Percentiles rank a stretch among this genome's conserved stretches.
Evolutionary conservation across 2,113 vertebrate species (phyloP).

Genomic region (Arothron firmamentum): DNA sequence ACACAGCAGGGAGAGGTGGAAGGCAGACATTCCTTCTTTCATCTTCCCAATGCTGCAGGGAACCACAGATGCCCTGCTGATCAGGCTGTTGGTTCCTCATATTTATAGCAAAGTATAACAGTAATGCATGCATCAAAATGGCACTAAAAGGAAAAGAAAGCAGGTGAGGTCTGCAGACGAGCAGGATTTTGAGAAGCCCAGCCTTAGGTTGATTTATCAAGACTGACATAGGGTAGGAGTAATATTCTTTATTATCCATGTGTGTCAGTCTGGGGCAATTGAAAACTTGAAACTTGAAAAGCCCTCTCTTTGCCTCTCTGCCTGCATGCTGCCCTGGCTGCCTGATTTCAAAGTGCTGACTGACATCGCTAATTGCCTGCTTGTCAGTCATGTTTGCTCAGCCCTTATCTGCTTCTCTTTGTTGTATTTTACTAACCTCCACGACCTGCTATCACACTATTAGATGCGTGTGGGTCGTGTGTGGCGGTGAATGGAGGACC

Average conservation of each 20-base stretch:
- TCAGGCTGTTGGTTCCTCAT: neutral
- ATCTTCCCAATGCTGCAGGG: neutral
- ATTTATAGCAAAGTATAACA: slow-evolving; percentile 10
- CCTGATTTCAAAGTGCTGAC: slow-evolving; percentile 10
- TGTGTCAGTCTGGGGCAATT: neutral
- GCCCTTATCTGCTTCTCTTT: slow-evolving; percentile 11
- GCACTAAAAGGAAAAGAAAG: neutral
- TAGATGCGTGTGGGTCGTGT: slow-evolving; percentile 37
- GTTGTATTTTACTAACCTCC: slow-evolving; percentile 21
- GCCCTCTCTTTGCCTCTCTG: slow-evolving; percentile 1
- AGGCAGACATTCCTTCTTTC: neutral
- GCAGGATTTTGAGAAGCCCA: slow-evolving; percentile 51
- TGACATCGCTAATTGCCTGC: slow-evolving; percentile 1
- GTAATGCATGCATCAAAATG: neutral
- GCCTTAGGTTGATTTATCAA: slow-evolving; percentile 25
- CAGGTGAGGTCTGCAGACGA: slow-evolving; percentile 2
- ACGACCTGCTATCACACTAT: slow-evolving; percentile 9
- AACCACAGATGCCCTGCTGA: slow-evolving; percentile 6
- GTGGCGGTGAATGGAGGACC: slow-evolving; percentile 51
- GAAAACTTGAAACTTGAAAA: neutral
- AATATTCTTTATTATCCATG: neutral
- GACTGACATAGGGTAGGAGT: slow-evolving; percentile 4
- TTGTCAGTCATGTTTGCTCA: slow-evolving; percentile 14
- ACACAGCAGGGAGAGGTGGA: slow-evolving; percentile 1
- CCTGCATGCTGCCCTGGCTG: neutral